Conservation (phyloP, 1,140 invertebrate species). For the Glossosoma conforme region DNA sequence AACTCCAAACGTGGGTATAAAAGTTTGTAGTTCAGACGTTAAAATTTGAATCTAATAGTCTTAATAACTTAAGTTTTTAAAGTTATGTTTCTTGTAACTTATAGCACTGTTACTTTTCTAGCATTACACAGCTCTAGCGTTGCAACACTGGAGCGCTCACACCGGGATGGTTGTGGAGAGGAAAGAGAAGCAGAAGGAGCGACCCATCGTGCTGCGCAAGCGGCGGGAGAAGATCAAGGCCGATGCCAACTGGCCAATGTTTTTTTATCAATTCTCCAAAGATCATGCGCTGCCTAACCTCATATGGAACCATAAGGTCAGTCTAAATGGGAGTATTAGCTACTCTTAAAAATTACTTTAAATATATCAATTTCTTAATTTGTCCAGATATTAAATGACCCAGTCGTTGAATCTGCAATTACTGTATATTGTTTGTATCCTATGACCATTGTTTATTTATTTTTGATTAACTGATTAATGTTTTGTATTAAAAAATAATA, state of each 20-base stretch:
- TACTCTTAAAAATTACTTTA: background rate
- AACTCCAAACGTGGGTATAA: too few species aligned
- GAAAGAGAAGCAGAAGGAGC: constrained; percentile 56
- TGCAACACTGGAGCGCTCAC: constrained; percentile 86
- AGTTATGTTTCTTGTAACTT: too few species aligned
- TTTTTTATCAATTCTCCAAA: constrained; percentile 93
- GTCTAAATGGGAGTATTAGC: constrained; percentile 21
- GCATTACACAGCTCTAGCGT: constrained; percentile 62
- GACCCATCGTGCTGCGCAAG: constrained; percentile 86
- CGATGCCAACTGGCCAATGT: constrained; percentile 87
- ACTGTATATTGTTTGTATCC: constrained; percentile 1
- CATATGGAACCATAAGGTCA: constrained; percentile 96
- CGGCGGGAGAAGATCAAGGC: constrained; percentile 87
- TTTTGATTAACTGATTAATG: too few species aligned
- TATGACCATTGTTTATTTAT: too few species aligned
- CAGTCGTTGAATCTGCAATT: background rate
- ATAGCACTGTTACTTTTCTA: constrained; percentile 31
- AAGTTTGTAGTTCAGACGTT: too few species aligned
- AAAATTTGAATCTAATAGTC: too few species aligned
- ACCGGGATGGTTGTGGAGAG: constrained; percentile 66
- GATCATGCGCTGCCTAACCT: constrained; percentile 95
- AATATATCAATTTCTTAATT: background rate
- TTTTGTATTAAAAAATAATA: too few species aligned
- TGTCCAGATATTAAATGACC: background rate
- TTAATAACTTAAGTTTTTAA: too few species aligned